These are phyloP conservation scores for Limanda limanda DNA, from an alignment of 2,113 vertebrate species.

Conservation along the genomic window DNA sequence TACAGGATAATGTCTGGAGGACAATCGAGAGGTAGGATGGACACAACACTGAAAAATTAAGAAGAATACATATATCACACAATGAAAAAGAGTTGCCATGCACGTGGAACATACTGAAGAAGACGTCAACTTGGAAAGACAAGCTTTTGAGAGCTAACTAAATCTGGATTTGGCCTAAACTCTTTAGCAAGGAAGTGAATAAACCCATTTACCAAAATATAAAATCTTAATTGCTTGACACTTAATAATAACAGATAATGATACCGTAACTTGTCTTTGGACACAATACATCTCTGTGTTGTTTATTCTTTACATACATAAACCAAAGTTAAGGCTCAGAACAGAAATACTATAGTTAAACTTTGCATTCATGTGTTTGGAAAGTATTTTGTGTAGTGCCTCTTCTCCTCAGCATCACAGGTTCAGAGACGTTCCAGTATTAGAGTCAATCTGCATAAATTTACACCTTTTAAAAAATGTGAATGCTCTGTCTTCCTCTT, in stretches of 20 bases:
- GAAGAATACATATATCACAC: no score
- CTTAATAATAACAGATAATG: conserved; percentile 1
- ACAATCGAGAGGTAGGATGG: no score
- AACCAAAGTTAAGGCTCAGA: conserved; percentile 2
- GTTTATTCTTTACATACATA: neutral
- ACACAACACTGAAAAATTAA: no score
- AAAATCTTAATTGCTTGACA: neutral
- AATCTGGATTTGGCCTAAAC: neutral
- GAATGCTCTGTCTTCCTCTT: conserved; percentile 57
- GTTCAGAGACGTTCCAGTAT: conserved; percentile 51
- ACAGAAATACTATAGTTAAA: conserved; percentile 14
- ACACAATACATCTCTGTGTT: neutral
- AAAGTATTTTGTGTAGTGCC: neutral
- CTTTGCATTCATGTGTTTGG: neutral
- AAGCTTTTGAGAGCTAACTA: neutral
- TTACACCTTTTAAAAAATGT: conserved; percentile 68
- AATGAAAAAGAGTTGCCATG: no score
- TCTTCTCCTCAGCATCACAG: conserved; percentile 39
- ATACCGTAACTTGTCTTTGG: neutral
- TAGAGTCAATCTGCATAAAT: conserved; percentile 76
- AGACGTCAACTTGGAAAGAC: no score
- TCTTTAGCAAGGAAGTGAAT: neutral
- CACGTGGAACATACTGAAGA: no score
- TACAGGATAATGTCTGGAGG: no score
- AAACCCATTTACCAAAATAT: neutral